Evolutionary conservation across 2,113 vertebrate genomes (phyloP), one percentile per base, ranked within the genome.

Genomic region (Heloderma charlesbogerti): DNA sequence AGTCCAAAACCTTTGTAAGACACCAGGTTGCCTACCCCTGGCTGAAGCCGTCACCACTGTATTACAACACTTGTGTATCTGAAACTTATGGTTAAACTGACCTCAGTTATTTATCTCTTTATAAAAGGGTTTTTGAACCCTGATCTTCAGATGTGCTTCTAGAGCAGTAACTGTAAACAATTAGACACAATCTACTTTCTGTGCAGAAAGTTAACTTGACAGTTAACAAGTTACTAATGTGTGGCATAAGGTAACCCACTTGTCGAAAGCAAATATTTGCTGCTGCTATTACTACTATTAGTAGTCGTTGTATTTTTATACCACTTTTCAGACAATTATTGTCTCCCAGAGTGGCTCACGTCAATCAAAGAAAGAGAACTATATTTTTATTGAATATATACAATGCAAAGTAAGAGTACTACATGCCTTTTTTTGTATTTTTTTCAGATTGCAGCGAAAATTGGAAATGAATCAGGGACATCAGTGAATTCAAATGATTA

Each of bases 361-460:
- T 20, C 2, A 63, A 20, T 63, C 60, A 63, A 54, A 12, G 10
- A 54, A 12, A 54, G 60, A 22, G 1, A 63, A 22, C 4, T 43
- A 31, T 0, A 16, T 31, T 31, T 67, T 29, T 27, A 31, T 66
- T 66, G 34, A 29, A 60, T 77, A 40, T 43, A 27, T 75, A 1
- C 31, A 27, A 67, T 87, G 3, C 51, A 43, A 82, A 69, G 27
- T 37, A 25, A 27, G 54, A n/a, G 37, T 84, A 2, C 12, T 4
- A 25, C 63, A 0, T 75, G 8, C 67, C 10, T 87, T 93, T 88
- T 88, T 88, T 45, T 87, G 57, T 83, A 45, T 91, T 88, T 87
- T 60, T 80, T 89, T 90, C 71, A 99, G 99, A 99, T 99, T 87
- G 99, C 99, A 95, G 99, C 99, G 86, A 99, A 99, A 97, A 99